Evolutionary conservation across 1,140 invertebrate genomes (phyloP).

Genomic region (Physella acuta): DNA sequence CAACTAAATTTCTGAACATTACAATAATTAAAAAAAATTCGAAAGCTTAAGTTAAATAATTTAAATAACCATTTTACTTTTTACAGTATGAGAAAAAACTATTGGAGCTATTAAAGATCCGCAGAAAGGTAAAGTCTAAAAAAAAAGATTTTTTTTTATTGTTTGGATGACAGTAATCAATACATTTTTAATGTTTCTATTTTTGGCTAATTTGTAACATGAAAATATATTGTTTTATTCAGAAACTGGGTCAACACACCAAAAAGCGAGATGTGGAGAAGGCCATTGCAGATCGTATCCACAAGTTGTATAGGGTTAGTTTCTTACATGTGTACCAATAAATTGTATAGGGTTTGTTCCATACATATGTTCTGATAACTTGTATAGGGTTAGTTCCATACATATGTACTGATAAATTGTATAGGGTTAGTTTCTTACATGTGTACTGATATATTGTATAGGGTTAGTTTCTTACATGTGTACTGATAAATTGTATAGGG

Average conservation of each 20-base stretch:
- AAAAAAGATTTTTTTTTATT: neutral
- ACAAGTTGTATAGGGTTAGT: conserved; percentile 16
- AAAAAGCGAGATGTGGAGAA: conserved; percentile 14
- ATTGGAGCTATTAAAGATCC: conserved; percentile 12
- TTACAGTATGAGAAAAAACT: conserved; percentile 21
- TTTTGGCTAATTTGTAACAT: neutral
- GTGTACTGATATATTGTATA: no score
- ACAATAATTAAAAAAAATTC: no score
- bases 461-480: no score
- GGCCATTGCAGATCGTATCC: conserved; percentile 18
- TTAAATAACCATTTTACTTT: neutral
- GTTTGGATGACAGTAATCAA: no score
- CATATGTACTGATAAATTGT: no score
- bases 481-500: no score
- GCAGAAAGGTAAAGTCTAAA: conserved; percentile 17
- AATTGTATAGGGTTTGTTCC: no score
- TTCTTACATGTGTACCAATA: neutral
- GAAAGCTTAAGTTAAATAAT: no score
- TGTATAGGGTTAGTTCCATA: no score
- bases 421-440: no score
- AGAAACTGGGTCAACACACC: conserved; percentile 15
- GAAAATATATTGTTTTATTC: neutral
- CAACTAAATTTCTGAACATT: no score
- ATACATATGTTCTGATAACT: no score
- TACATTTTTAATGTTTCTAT: neutral